Percentiles rank a stretch among this genome's conserved stretches.
These are phyloP conservation scores for Cantharis rufa DNA, from an alignment of 2,888 invertebrate species.

Conservation along the genomic window DNA sequence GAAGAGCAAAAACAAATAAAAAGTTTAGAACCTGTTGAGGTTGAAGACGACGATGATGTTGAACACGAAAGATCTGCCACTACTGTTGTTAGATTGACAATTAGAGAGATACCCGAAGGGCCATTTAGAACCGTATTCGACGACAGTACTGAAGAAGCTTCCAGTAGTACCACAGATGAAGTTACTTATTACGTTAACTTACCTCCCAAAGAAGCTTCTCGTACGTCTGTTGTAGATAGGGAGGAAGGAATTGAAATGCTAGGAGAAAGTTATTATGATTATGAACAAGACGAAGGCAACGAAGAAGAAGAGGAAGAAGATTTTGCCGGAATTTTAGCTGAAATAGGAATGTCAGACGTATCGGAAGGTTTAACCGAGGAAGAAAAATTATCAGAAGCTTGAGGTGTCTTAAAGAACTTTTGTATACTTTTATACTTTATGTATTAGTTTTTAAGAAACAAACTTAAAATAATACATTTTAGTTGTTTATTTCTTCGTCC, in stretches of 20 bases:
- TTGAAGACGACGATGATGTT: neutral
- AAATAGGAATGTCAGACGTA: neutral
- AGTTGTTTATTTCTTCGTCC: too few relatives aligned
- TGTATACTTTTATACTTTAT: neutral
- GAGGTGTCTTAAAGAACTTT: neutral
- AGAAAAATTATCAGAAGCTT: neutral
- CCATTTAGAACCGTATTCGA: neutral
- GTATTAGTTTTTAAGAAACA: neutral
- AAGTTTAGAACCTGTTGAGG: neutral
- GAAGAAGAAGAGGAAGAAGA: conserved; percentile 46
- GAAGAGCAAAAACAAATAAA: neutral
- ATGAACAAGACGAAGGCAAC: neutral
- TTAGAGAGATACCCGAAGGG: neutral
- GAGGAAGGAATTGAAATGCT: neutral
- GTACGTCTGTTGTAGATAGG: neutral
- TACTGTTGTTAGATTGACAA: neutral
- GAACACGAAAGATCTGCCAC: neutral
- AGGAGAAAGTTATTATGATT: neutral
- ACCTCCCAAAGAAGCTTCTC: neutral
- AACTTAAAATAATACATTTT: neutral
- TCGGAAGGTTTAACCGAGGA: neutral
- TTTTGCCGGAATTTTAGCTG: conserved; percentile 42
- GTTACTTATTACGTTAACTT: neutral
- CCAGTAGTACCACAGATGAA: neutral
- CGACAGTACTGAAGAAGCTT: neutral